phyloP scores from a whole-genome alignment of 1,140 invertebrate genomes.

The Cyphomyrmex costatus region DNA sequence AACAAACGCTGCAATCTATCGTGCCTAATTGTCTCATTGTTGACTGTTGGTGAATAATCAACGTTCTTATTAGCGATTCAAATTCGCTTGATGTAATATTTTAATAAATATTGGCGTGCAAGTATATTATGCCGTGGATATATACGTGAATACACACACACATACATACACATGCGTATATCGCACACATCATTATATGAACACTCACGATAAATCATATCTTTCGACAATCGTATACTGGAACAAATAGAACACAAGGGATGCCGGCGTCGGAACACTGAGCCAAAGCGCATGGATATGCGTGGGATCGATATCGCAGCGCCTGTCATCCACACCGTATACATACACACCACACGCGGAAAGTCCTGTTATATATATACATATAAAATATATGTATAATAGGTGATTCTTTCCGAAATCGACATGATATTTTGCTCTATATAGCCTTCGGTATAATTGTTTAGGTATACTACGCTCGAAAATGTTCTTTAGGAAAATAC shows the following conservation, averaged over 20 bases:
- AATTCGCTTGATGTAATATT: conserved; percentile 30
- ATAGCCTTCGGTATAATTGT: too few species aligned
- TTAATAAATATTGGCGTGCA: conserved; percentile 38
- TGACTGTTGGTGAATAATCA: conserved; percentile 15
- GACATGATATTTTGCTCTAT: too few species aligned
- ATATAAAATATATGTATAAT: conserved; percentile 32
- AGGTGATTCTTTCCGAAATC: too few species aligned
- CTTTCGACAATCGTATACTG: background rate
- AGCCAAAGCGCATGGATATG: conserved; percentile 75
- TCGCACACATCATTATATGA: background rate
- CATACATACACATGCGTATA: background rate
- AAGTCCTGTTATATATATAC: conserved; percentile 38
- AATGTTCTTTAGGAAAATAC: too few species aligned
- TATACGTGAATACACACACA: background rate
- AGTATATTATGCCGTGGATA: background rate
- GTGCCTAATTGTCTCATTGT: background rate
- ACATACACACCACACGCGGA: conserved; percentile 53
- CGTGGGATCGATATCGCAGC: conserved; percentile 83
- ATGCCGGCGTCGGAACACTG: conserved; percentile 69
- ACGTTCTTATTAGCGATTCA: conserved; percentile 19
- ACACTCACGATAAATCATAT: conserved; percentile 47
- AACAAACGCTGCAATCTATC: background rate
- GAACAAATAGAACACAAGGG: conserved; percentile 68
- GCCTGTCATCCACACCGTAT: conserved; percentile 75
- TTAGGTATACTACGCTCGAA: too few species aligned